Evolutionary conservation across 1,140 invertebrate species (phyloP).

Genomic region (Campoletis sonorensis): DNA sequence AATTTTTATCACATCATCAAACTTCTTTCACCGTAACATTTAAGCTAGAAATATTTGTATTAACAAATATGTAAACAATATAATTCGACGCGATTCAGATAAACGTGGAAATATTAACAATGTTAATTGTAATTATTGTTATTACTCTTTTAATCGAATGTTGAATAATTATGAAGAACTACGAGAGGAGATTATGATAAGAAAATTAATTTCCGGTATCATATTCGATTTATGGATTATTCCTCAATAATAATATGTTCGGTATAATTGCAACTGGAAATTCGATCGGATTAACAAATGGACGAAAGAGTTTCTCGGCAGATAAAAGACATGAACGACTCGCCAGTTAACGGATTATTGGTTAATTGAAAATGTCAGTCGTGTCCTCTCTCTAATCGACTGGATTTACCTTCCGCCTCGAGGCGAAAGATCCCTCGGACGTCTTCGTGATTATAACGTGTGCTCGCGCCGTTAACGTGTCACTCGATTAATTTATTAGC

Average conservation of each 20-base stretch:
- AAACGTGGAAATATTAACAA: no score
- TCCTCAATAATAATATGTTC: not conserved
- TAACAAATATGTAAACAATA: no score
- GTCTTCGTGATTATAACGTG: slow-evolving; percentile 34
- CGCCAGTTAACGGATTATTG: slow-evolving; percentile 40
- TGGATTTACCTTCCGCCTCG: slow-evolving; percentile 28
- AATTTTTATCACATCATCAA: no score
- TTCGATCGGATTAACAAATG: slow-evolving; percentile 25
- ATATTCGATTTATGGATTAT: not conserved
- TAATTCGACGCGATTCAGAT: no score
- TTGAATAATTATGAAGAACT: no score
- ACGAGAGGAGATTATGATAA: not conserved
- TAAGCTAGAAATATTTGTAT: no score
- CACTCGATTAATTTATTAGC: slow-evolving; percentile 56
- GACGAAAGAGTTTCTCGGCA: not conserved
- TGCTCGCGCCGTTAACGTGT: slow-evolving; percentile 47
- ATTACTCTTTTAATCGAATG: no score
- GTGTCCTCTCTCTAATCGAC: slow-evolving; percentile 29
- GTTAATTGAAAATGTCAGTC: slow-evolving; percentile 38
- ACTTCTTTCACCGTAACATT: no score
- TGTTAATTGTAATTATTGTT: no score
- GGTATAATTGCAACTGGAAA: slow-evolving; percentile 10
- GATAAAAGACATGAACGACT: not conserved
- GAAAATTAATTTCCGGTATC: not conserved
- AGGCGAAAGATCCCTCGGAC: slow-evolving; percentile 28